phyloP scores from a whole-genome alignment of 2,888 invertebrate species.

The Scaptomyza caliginosa region DNA sequence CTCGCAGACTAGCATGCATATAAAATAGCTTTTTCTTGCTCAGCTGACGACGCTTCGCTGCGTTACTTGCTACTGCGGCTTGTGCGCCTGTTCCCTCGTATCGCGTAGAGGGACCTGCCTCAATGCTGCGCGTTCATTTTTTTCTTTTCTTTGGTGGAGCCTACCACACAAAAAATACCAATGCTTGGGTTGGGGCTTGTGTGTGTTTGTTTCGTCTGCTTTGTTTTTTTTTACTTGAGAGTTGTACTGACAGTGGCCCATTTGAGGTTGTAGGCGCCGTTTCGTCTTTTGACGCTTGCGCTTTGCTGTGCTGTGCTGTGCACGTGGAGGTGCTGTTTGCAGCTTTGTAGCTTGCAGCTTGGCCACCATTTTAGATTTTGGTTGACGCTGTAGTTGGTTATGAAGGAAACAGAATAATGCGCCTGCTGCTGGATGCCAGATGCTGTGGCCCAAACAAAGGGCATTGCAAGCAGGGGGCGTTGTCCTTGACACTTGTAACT shows the following conservation, averaged over 20 bases:
- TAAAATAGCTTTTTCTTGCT: conserved; percentile 37
- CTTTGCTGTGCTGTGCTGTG: conserved; percentile 4
- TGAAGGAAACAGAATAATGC: conserved; percentile 80
- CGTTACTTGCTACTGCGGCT: conserved; percentile 44
- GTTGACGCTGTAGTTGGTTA: conserved; percentile 69
- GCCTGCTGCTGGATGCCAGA: conserved; percentile 48
- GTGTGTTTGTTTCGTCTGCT: conserved; percentile 9
- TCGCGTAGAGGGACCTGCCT: conserved; percentile 82
- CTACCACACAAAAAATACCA: conserved; percentile 49
- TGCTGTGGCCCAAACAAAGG: conserved; percentile 29
- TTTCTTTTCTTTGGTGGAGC: conserved; percentile 45
- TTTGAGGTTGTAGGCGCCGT: conserved; percentile 48
- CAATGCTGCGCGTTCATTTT: conserved; percentile 73
- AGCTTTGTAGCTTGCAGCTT: conserved; percentile 73
- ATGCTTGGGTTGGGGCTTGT: conserved; percentile 16
- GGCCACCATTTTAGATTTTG: conserved; percentile 74
- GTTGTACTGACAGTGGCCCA: conserved; percentile 26
- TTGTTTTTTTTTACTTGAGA: conserved; percentile 6
- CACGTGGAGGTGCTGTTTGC: conserved; percentile 49
- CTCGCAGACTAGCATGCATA: conserved; percentile 12
- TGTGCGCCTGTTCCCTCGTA: conserved; percentile 77
- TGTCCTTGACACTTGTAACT: conserved; percentile 56
- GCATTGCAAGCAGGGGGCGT: not conserved
- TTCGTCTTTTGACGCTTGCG: conserved; percentile 64
- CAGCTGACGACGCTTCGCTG: conserved; percentile 30